A percentile compares a stretch with the other conserved stretches of the same genome.
Evolutionary conservation across 1,140 invertebrate species (phyloP).

Genomic region (Lepidurus arcticus): DNA sequence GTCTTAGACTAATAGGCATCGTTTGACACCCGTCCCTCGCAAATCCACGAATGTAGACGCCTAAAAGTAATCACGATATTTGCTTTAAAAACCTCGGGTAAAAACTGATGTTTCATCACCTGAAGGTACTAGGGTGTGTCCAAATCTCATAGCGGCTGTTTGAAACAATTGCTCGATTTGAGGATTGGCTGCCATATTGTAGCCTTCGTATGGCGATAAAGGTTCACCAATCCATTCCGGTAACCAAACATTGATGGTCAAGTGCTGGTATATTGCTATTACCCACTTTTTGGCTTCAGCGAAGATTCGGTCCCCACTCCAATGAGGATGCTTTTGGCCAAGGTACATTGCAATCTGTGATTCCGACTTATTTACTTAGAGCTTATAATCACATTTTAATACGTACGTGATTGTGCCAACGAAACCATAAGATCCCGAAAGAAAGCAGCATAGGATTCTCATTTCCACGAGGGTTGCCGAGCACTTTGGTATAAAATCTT

Average conservation of each 20-base stretch:
- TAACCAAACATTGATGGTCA: slow-evolving; percentile 53
- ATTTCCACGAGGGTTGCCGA: slow-evolving; percentile 57
- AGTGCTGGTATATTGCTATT: slow-evolving; percentile 51
- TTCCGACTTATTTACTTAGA: not conserved
- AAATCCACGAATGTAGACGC: slow-evolving; percentile 41
- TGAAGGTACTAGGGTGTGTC: slow-evolving; percentile 56
- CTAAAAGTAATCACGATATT: slow-evolving; percentile 9
- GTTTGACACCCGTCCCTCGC: slow-evolving; percentile 34
- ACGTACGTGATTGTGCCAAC: slow-evolving; percentile 54
- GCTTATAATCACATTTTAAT: not conserved
- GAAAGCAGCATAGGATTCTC: slow-evolving; percentile 54
- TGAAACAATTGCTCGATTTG: slow-evolving; percentile 65
- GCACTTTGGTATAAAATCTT: slow-evolving; percentile 43
- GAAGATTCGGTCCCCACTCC: slow-evolving; percentile 53
- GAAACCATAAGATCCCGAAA: slow-evolving; percentile 55
- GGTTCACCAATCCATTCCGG: slow-evolving; percentile 45
- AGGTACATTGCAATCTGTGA: slow-evolving; percentile 47
- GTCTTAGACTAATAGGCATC: slow-evolving; percentile 30
- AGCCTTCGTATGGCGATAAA: slow-evolving; percentile 45
- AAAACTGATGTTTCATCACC: slow-evolving; percentile 38
- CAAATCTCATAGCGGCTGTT: slow-evolving; percentile 61
- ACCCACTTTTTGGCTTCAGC: slow-evolving; percentile 57
- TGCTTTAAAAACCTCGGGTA: not conserved
- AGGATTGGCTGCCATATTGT: slow-evolving; percentile 57
- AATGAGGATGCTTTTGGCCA: slow-evolving; percentile 41